Conservation (phyloP, 2,797 vertebrate species). For the Pseudochirops cupreus region DNA sequence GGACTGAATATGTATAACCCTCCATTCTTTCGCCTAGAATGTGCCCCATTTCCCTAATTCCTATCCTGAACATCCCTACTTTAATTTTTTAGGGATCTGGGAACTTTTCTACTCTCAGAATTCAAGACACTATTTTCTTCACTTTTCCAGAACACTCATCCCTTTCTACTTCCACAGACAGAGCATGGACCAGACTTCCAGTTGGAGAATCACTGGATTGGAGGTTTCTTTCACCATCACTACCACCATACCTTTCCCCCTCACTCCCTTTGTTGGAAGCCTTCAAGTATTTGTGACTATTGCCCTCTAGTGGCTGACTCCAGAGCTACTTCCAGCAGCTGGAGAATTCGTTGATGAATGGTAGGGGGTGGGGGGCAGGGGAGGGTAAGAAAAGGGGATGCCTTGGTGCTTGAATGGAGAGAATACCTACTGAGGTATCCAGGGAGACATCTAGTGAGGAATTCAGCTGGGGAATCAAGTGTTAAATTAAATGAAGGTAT, state of each 20-base stretch:
- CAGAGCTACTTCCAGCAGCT: background rate
- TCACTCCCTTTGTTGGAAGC: background rate
- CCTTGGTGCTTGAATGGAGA: background rate
- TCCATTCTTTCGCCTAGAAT: background rate
- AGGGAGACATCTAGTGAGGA: background rate
- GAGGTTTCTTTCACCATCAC: background rate
- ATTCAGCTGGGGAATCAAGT: background rate
- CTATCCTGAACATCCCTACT: background rate
- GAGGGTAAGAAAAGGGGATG: background rate
- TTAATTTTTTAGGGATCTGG: background rate
- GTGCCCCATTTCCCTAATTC: background rate
- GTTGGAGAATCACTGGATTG: background rate
- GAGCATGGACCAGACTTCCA: background rate
- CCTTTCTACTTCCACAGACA: background rate
- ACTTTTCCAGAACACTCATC: background rate
- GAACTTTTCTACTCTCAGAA: background rate
- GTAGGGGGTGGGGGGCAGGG: background rate
- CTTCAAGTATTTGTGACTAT: slow-evolving; percentile 6
- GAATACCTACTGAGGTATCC: background rate
- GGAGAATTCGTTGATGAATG: background rate
- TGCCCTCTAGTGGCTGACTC: background rate
- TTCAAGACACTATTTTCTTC: background rate
- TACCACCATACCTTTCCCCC: too few relatives aligned
- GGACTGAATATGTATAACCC: background rate
- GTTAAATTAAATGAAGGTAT: background rate